Base-by-base conservation (phyloP, 2,888 invertebrate species). In the Limulus polyphemus region DNA sequence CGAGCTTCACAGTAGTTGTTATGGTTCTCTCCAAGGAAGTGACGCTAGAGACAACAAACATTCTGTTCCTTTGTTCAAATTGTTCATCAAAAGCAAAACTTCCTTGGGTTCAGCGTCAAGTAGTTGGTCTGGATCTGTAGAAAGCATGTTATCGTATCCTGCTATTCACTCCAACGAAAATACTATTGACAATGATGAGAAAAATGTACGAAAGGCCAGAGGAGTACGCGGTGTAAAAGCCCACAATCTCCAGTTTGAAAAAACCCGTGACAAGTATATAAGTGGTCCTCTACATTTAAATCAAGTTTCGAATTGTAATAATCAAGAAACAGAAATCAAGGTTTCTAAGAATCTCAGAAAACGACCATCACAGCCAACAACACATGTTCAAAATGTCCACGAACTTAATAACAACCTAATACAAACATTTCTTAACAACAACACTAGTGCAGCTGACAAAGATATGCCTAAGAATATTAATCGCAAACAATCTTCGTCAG, bases 1-100 rank as follows among this genome's bases (percentile, higher is more conserved):
- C 67, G 72, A 72, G 68, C 49, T 75, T 71, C 70, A 76, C 70
- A 69, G 75, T 70, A 72, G 70, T 55, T 32, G 32, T 32, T 32
- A 32, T 1, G 32, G 32, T 32, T 32, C 32, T 32, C 32, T 32
- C 32, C 68, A 64, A 11, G 62, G 62, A 56, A 71, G 32, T 72
- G 69, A 68, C 61, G 68, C 56, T 70, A 69, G 63, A 56, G 64
- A 62, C 11, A 60, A 57, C 49, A 58, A 57, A 49, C 63, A 62
- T 17, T 62, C 60, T 49, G 59, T 68, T 50, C 65, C 68, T 46
- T 55, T 68, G 52, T 49, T 68, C 58, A 68, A 68, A 49, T 56
- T 67, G 9, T 68, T 65, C 52, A 67, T 68, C 60, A 65, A 71
- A 68, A 67, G 71, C 68, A 64, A 69, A 69, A 62, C 62, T 55